Conservation (phyloP, 1,140 invertebrate species). For the Diplogasteroides magnus region DNA sequence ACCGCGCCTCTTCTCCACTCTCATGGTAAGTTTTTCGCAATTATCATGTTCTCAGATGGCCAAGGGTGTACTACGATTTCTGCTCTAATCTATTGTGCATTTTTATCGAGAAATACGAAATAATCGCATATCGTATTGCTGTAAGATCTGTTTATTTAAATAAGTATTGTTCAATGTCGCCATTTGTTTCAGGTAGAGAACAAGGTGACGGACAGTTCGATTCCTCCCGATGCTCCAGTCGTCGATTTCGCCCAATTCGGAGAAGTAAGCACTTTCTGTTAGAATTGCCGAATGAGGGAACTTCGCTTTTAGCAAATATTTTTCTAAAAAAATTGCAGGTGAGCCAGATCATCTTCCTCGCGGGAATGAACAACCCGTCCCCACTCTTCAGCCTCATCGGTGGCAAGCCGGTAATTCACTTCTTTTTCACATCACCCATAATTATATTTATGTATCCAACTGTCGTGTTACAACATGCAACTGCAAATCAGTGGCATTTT, state of each 20-base stretch:
- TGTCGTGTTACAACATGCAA: too few species aligned
- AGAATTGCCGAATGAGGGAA: too few species aligned
- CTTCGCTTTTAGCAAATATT: too few species aligned
- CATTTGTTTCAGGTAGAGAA: not conserved
- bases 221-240: slow-evolving; percentile 1
- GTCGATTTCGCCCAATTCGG: slow-evolving; percentile 20
- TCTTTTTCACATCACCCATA: too few species aligned
- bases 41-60: too few species aligned
- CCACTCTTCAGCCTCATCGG: slow-evolving; percentile 18
- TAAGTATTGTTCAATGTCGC: not conserved
- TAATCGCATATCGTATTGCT: slow-evolving; percentile 8
- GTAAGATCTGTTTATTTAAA: slow-evolving; percentile 2
- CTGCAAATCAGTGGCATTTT: too few species aligned
- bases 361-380: slow-evolving; percentile 6
- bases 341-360: slow-evolving; percentile 12
- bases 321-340: too few species aligned
- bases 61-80: too few species aligned
- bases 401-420: slow-evolving; percentile 4
- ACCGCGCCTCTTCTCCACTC: not conserved
- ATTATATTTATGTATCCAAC: too few species aligned
- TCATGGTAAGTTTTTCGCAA: slow-evolving; percentile 15
- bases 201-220: not conserved
- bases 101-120: too few species aligned
- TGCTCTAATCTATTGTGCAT: too few species aligned
- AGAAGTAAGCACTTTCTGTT: slow-evolving; percentile 2